Evolutionary conservation across 2,113 vertebrate species (phyloP).

Genomic region (Lasiurus borealis): DNA sequence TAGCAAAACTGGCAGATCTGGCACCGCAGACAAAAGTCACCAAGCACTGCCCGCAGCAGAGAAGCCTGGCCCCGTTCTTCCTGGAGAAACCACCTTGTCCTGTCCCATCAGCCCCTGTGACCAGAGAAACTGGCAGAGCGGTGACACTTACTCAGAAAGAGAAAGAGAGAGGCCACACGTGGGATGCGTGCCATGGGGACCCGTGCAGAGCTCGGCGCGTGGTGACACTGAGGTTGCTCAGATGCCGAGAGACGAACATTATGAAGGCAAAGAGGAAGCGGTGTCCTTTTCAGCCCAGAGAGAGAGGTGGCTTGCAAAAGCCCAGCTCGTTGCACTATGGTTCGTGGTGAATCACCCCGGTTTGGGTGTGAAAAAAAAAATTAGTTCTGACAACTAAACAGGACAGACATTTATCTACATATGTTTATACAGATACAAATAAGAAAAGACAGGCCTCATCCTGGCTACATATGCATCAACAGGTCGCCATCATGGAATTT

Average conservation of each 20-base stretch:
- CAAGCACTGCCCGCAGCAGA: not conserved
- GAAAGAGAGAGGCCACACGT: constrained; percentile 40
- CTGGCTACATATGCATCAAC: not conserved
- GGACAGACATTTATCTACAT: no score
- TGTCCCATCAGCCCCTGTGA: not conserved
- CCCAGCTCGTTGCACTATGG: not conserved
- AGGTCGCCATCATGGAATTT: not conserved
- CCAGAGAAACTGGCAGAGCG: not conserved
- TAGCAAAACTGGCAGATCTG: not conserved
- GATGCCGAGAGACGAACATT: not conserved
- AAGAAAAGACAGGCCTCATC: not conserved
- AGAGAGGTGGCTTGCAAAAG: constrained; percentile 5
- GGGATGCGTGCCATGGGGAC: constrained; percentile 72
- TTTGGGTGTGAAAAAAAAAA: not conserved
- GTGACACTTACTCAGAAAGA: constrained; percentile 84
- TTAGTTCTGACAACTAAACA: no score
- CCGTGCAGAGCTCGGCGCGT: not conserved
- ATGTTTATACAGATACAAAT: not conserved
- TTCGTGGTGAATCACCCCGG: not conserved
- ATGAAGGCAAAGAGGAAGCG: constrained; percentile 72
- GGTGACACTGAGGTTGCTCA: not conserved
- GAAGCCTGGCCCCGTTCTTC: not conserved
- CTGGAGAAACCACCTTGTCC: not conserved
- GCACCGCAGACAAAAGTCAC: not conserved
- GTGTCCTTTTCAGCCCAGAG: constrained; percentile 67